A percentile compares a stretch with the other conserved stretches of the same genome.
Conservation (phyloP, 2,113 vertebrate species). For the Platichthys stellatus region DNA sequence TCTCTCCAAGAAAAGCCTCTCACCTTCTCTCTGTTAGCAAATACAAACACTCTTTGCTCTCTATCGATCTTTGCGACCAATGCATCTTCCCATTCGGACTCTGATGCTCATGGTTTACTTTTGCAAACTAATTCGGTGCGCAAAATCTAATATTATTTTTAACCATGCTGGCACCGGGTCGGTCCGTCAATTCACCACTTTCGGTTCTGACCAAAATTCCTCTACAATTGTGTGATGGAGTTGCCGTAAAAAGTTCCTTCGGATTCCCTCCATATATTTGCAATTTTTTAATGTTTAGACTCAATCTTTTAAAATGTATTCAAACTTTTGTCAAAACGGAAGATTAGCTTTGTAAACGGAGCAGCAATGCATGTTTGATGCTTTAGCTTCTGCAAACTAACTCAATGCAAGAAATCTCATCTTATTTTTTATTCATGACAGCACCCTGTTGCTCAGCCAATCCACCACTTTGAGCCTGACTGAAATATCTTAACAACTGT, state of each 20-base stretch:
- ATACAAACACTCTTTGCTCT: background rate
- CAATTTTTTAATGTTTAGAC: no score
- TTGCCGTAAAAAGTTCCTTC: no score
- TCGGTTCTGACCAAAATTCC: no score
- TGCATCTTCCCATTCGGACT: slow-evolving; percentile 7
- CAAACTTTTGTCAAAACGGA: background rate
- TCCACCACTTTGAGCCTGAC: background rate
- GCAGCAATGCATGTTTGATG: slow-evolving; percentile 11
- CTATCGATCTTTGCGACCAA: slow-evolving; percentile 13
- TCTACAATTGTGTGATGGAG: no score
- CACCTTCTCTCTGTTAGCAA: slow-evolving; percentile 8
- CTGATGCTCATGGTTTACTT: background rate
- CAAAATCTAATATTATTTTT: background rate
- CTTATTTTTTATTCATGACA: background rate
- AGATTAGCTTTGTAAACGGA: background rate
- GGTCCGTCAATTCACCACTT: no score
- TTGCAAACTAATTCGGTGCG: no score
- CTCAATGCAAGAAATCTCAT: no score
- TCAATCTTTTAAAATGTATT: no score
- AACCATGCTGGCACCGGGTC: no score
- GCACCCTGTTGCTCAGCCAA: no score
- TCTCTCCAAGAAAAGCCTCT: background rate
- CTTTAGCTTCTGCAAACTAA: slow-evolving; percentile 1
- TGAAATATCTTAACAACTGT: background rate
- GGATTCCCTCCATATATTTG: no score